These are phyloP conservation scores for Ephestia elutella DNA, from an alignment of 1,140 invertebrate genomes.

Conservation along the genomic window DNA sequence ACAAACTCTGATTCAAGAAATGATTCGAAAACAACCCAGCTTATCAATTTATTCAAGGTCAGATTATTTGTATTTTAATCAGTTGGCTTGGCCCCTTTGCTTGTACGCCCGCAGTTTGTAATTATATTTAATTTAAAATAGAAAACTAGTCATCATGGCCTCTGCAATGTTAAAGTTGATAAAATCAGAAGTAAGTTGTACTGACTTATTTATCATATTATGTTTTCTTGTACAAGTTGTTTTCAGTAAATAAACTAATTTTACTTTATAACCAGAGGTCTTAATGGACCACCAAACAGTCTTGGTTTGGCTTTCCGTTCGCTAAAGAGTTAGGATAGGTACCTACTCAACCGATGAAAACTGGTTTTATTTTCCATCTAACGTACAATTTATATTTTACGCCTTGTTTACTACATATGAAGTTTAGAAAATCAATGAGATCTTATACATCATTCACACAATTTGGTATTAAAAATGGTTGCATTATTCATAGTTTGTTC, in stretches of 20 bases:
- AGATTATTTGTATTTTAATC: constrained; percentile 67
- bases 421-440: constrained; percentile 31
- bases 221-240: too few relatives aligned
- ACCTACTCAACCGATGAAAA: too few relatives aligned
- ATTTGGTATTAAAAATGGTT: constrained; percentile 61
- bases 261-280: too few relatives aligned
- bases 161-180: constrained; percentile 59
- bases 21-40: constrained; percentile 24
- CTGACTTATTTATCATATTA: constrained; percentile 7
- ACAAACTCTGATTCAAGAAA: neutral
- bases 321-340: too few relatives aligned
- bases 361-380: too few relatives aligned
- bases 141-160: constrained; percentile 36
- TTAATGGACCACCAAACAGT: too few relatives aligned
- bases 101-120: constrained; percentile 19
- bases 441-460: constrained; percentile 46
- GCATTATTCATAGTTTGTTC: constrained; percentile 50
- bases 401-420: neutral
- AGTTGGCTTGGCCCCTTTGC: constrained; percentile 45
- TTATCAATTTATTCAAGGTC: constrained; percentile 66
- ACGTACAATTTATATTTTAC: neutral
- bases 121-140: constrained; percentile 20
- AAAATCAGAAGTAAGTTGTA: constrained; percentile 61
- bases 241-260: neutral
- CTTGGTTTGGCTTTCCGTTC: too few relatives aligned